Evolutionary conservation across 2,888 invertebrate genomes (phyloP), one percentile per base, ranked within the genome.

Genomic region (Mythimna albipuncta): DNA sequence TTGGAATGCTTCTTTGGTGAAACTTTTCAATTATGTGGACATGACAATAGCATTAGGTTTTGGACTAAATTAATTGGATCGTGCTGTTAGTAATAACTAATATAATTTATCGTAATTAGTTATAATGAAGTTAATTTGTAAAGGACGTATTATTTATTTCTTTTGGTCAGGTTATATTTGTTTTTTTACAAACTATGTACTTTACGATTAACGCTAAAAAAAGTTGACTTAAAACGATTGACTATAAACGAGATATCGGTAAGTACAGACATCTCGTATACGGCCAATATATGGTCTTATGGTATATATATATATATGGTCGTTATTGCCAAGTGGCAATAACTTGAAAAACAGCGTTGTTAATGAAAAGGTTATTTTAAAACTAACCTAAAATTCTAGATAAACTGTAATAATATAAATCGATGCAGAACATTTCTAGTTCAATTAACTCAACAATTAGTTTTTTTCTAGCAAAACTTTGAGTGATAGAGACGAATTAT

Each of bases 1-100:
- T 26, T 26, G 26, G 26, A 26, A 26, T 26, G 26, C 73, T 82
- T 58, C 58, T 82, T 74, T 69, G 55, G 55, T 63, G 58, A 61
- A 70, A 69, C 55, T 75, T 80, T 75, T 86, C 79, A 83, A 88
- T 86, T 84, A 81, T 77, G 69, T 75, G 77, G 72, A 85, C 81
- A 84, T 66, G 79, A 74, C 62, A 80, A 79, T 82, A 55, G 79
- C 76, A 81, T 83, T 82, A 82, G 63, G 69, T 80, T 72, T 61
- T 38, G 63, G 72, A 73, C 72, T 79, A 74, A 87, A 87, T 85
- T 82, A 85, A 86, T 85, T 84, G 68, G 68, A 68, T 50, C 7
- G 44, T 35, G 63, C 57, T 61, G 66, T 74, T 67, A 61, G 72
- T 70, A 67, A 76, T 35, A 64, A 19, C n/a, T 62, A 32, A 41